These are phyloP conservation scores for Plagodis pulveraria DNA, from an alignment of 2,888 invertebrate genomes.

Conservation along the genomic window DNA sequence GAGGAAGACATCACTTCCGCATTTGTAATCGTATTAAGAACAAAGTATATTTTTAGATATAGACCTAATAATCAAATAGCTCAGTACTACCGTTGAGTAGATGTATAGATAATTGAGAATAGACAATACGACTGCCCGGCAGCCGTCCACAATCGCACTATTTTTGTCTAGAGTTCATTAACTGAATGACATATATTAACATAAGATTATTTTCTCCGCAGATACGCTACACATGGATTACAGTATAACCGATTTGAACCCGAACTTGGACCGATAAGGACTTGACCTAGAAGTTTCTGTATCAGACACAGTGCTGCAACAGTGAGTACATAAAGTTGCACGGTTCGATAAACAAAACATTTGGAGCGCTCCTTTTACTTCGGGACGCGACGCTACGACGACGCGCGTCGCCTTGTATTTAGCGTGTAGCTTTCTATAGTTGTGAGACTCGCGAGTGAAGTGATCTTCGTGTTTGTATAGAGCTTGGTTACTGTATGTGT, in stretches of 20 bases:
- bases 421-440: no score
- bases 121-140: no score
- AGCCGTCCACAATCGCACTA: not conserved
- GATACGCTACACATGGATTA: constrained; percentile 23
- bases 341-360: not conserved
- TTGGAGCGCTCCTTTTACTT: not conserved
- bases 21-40: no score
- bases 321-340: constrained; percentile 2
- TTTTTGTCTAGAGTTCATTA: not conserved
- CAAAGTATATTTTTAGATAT: no score
- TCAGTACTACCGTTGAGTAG: no score
- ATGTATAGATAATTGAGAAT: not conserved
- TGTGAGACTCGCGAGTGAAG: constrained; percentile 5
- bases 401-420: not conserved
- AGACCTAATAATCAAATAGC: no score
- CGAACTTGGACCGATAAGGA: constrained; percentile 23
- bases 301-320: not conserved
- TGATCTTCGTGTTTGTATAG: constrained; percentile 5
- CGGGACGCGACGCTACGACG: not conserved
- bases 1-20: no score
- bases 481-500: constrained; percentile 2
- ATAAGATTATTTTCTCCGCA: constrained; percentile 19
- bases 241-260: constrained; percentile 6
- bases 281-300: constrained; percentile 14
- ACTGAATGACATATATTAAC: constrained; percentile 9